These are phyloP conservation scores for Hirudinaria manillensis DNA, from an alignment of 2,888 invertebrate genomes.

Conservation along the genomic window DNA sequence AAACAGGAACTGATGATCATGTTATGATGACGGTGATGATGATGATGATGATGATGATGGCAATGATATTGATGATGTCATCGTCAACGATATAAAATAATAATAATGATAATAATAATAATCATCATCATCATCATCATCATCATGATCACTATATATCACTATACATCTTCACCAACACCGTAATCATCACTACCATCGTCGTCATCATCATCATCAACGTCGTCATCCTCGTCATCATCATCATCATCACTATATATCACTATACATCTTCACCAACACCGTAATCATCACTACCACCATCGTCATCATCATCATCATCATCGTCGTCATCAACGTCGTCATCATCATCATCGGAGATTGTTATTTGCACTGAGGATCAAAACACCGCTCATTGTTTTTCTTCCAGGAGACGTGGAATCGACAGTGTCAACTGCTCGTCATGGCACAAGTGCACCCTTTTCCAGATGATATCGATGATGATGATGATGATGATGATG, in stretches of 20 bases:
- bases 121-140: background rate
- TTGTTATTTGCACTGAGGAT: no score
- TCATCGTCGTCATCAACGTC: conserved; percentile 3
- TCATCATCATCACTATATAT: background rate
- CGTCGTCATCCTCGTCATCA: background rate
- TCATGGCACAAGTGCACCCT: background rate
- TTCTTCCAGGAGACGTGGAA: no score
- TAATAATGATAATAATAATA: background rate
- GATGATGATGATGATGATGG: conserved; percentile 13
- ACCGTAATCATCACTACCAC: background rate
- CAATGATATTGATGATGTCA: conserved; percentile 11
- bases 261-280: background rate
- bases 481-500: conserved; percentile 33
- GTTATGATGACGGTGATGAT: conserved; percentile 18
- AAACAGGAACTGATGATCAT: background rate
- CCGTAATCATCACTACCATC: conserved; percentile 7
- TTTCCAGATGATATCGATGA: background rate
- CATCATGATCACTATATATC: background rate
- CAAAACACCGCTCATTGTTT: no score
- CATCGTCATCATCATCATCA: conserved; percentile 1
- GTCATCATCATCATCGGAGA: background rate
- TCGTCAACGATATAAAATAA: background rate
- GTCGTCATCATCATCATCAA: background rate
- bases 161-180: background rate
- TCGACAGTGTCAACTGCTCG: no score